Evolutionary conservation across 1,140 invertebrate species (phyloP), one percentile per base, ranked within the genome.

Genomic region (Habropoda laboriosa): DNA sequence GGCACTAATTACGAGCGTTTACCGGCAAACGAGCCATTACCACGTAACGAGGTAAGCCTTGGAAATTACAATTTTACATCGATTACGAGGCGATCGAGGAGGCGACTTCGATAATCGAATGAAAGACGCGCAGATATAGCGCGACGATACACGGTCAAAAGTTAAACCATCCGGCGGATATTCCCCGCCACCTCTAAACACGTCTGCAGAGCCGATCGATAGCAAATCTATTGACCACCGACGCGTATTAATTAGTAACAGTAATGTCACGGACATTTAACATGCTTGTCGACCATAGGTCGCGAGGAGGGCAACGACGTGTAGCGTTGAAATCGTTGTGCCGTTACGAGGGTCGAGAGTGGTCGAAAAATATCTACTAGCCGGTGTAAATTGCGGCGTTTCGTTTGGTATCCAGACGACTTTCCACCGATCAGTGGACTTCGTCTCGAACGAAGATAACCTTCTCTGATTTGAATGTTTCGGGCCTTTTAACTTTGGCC

Each of bases 211-310:
- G 0, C 12, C 55, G 55, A 40, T 78, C 55, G 55, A 60, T 66
- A 45, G 80, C 45, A 24, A 83, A 85, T 83, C 45, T 80, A 83
- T 83, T 75, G 76, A 51, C 70, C 30, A 0, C 13, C 30, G 21
- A 30, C 30, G 42, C 30, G 57, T 72, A 80, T 60, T 85, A 85
- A 85, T 85, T 85, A 85, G 77, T 83, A 80, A 83, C 68, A 79
- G 81, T 61, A 74, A 84, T 83, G 81, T 72, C 81, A 80, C 47
- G 83, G 76, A 64, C 68, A 49, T 77, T 83, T 83, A 83, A 68
- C 64, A 74, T 57, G 82, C 68, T 60, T 79, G 63, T 60, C 67
- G 47, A n/a, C n/a, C 67, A 18, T 38, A 60, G 73, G 60, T 75
- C 42, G 57, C 49, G 35, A 45, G 40, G 40, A 66, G 63, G 30